Conservation (phyloP, 2,797 vertebrate species). For the Salarias fasciatus region DNA sequence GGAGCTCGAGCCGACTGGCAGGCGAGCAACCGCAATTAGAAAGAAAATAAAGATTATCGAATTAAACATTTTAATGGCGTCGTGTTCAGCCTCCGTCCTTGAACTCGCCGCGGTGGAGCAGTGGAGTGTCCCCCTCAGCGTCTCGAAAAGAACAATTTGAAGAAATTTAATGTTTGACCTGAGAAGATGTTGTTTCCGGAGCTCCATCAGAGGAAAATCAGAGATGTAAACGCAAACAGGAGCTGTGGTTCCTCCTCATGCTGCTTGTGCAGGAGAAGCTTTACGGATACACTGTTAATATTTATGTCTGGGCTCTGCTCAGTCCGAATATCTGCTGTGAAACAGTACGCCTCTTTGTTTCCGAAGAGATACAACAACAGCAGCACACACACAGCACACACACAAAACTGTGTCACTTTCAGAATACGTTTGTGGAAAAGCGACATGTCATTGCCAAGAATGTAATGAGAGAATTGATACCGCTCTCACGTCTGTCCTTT, state of each 20-base stretch:
- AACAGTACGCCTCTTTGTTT: neutral
- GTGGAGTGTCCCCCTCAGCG: neutral
- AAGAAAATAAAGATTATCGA: no score
- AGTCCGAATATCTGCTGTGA: neutral
- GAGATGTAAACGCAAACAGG: no score
- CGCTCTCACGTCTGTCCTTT: neutral
- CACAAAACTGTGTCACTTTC: neutral
- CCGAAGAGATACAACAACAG: neutral
- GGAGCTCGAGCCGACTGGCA: neutral
- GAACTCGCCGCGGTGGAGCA: neutral
- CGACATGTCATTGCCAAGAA: conserved; percentile 1
- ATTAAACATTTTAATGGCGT: neutral
- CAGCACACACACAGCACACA: no score
- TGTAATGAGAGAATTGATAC: conserved; percentile 4
- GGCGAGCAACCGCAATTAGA: neutral
- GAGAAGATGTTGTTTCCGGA: neutral
- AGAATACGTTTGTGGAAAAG: neutral
- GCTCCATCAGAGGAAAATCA: neutral
- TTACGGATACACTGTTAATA: neutral
- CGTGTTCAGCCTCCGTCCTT: neutral
- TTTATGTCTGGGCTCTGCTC: neutral
- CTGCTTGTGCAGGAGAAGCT: neutral
- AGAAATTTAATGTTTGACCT: neutral
- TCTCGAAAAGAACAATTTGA: neutral
- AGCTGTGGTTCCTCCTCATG: no score